Percentiles rank a stretch among this genome's conserved stretches.
phyloP scores from a whole-genome alignment of 1,140 invertebrate species.

The Aphis craccivora region DNA sequence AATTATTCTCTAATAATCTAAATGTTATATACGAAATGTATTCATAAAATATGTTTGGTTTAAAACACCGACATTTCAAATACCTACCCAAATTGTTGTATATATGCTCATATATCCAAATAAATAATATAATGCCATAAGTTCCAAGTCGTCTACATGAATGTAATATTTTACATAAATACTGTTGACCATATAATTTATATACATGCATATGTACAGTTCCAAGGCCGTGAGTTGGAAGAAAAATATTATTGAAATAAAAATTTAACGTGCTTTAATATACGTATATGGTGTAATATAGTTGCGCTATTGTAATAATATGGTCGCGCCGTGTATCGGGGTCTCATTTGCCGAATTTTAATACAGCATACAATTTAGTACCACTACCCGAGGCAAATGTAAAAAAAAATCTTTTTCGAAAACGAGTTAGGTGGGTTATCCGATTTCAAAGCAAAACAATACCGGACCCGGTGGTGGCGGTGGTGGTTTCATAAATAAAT shows the following conservation, averaged over 20 bases:
- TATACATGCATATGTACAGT: neutral
- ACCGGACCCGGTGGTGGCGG: neutral
- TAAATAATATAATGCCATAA: too few relatives aligned
- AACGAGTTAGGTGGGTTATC: constrained; percentile 40
- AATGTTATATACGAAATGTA: too few relatives aligned
- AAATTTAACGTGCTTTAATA: neutral
- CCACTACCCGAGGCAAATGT: neutral
- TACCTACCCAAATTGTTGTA: too few relatives aligned
- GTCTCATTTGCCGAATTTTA: constrained; percentile 6
- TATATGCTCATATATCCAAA: too few relatives aligned
- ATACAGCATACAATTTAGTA: neutral
- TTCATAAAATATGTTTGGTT: too few relatives aligned
- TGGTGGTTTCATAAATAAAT: neutral
- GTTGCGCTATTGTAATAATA: neutral
- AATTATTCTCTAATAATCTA: too few relatives aligned
- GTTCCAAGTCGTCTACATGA: neutral
- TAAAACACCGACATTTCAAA: too few relatives aligned
- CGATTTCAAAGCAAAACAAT: constrained; percentile 28
- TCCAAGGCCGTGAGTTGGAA: neutral
- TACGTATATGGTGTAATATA: neutral
- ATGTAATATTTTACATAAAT: neutral
- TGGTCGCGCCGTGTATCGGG: neutral
- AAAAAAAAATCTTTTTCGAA: neutral
- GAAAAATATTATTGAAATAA: constrained; percentile 19
- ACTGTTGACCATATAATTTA: neutral